Conservation (phyloP, 2,113 vertebrate species). For the Girardinichthys multiradiatus region DNA sequence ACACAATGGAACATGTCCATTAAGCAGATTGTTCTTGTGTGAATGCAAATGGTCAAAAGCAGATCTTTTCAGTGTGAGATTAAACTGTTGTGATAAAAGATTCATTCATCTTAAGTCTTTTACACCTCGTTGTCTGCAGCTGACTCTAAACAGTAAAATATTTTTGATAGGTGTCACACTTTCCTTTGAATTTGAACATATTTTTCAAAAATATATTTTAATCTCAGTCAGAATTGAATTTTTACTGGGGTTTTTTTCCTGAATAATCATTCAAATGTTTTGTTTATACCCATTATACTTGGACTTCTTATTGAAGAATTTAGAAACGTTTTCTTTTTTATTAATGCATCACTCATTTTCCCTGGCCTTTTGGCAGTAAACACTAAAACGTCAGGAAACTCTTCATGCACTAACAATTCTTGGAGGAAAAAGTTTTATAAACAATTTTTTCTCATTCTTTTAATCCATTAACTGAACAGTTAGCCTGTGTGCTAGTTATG, state of each 20-base stretch:
- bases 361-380: neutral
- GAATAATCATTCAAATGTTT: neutral
- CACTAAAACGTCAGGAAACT: slow-evolving; percentile 21
- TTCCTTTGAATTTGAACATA: too few species aligned
- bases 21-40: too few species aligned
- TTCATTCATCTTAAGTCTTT: too few species aligned
- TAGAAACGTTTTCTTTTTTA: slow-evolving; percentile 1
- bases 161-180: neutral
- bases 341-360: neutral
- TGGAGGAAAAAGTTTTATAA: slow-evolving; percentile 7
- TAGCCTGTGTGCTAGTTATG: slow-evolving; percentile 14
- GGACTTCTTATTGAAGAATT: neutral
- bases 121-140: neutral
- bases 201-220: neutral
- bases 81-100: too few species aligned
- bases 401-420: slow-evolving; percentile 2
- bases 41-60: too few species aligned
- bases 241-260: neutral
- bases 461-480: slow-evolving; percentile 31
- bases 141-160: neutral
- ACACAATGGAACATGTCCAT: too few species aligned
- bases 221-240: neutral
- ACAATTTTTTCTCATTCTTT: slow-evolving; percentile 29
- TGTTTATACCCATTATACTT: neutral
- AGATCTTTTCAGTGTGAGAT: too few species aligned